phyloP scores from a whole-genome alignment of 2,888 invertebrate genomes.

The Lithophane ornitopus region DNA sequence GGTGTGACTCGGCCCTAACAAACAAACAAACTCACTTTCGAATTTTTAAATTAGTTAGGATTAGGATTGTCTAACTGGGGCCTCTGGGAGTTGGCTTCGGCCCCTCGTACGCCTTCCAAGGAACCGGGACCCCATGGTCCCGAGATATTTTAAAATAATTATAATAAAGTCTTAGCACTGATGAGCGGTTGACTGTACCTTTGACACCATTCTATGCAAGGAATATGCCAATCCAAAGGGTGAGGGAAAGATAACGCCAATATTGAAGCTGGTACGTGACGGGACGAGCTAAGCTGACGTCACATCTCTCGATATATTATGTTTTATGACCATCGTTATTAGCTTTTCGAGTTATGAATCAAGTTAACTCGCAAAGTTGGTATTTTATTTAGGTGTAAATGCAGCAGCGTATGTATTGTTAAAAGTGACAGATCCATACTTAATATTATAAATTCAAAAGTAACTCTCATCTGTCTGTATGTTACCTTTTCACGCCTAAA shows the following conservation, averaged over 20 bases:
- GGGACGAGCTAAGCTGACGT: slow-evolving; percentile 23
- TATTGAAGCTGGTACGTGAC: slow-evolving; percentile 55
- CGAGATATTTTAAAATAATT: no score
- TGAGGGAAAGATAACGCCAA: slow-evolving; percentile 37
- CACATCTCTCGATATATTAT: slow-evolving; percentile 21
- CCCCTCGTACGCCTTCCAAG: no score
- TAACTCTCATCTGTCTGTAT: no score
- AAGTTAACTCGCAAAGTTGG: slow-evolving; percentile 5
- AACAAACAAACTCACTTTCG: no score
- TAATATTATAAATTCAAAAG: no score
- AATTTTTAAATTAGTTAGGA: no score
- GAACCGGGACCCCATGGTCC: no score
- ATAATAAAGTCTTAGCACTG: no score
- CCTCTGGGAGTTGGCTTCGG: no score
- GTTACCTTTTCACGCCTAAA: no score
- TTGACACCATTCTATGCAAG: slow-evolving; percentile 20
- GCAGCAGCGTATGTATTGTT: not conserved
- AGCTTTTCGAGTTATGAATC: slow-evolving; percentile 28
- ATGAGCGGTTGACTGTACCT: not conserved
- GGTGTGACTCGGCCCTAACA: no score
- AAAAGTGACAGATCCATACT: not conserved
- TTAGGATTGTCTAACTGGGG: no score
- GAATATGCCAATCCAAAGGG: slow-evolving; percentile 37
- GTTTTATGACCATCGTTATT: slow-evolving; percentile 42
- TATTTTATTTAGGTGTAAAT: not conserved